phyloP scores from a whole-genome alignment of 2,113 vertebrate genomes.

The Taurulus bubalis region DNA sequence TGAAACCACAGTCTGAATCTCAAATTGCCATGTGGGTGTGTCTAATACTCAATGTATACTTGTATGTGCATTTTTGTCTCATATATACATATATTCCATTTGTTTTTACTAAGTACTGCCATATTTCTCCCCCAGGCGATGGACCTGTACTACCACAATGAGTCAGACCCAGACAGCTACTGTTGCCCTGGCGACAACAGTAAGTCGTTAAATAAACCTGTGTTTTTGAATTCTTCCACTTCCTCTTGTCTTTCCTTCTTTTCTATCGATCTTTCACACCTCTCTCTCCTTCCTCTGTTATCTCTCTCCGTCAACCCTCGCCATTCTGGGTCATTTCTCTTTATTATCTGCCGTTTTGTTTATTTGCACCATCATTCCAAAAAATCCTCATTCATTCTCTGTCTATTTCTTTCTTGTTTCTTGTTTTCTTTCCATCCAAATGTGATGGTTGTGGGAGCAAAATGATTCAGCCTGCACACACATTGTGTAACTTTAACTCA shows the following conservation, averaged over 20 bases:
- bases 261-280: constrained; percentile 4
- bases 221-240: constrained; percentile 47
- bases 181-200: constrained; percentile 81
- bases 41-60: not conserved
- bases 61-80: constrained; percentile 8
- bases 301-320: not conserved
- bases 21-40: not conserved
- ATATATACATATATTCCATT: not conserved
- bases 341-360: constrained; percentile 1
- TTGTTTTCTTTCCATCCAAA: constrained; percentile 1
- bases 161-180: constrained; percentile 81
- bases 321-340: constrained; percentile 4
- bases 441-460: constrained; percentile 1
- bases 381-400: constrained; percentile 3
- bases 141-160: constrained; percentile 85
- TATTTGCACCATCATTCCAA: constrained; percentile 14
- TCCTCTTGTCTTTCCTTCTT: constrained; percentile 27
- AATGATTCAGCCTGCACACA: constrained; percentile 27
- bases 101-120: constrained; percentile 32
- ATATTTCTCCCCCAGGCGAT: constrained; percentile 78
- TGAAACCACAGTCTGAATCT: not conserved
- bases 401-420: constrained; percentile 23
- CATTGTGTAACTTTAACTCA: constrained; percentile 14
- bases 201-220: constrained; percentile 68
- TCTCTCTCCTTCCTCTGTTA: constrained; percentile 1